Evolutionary conservation across 2,797 vertebrate species (phyloP).

Genomic region (Liasis olivaceus): DNA sequence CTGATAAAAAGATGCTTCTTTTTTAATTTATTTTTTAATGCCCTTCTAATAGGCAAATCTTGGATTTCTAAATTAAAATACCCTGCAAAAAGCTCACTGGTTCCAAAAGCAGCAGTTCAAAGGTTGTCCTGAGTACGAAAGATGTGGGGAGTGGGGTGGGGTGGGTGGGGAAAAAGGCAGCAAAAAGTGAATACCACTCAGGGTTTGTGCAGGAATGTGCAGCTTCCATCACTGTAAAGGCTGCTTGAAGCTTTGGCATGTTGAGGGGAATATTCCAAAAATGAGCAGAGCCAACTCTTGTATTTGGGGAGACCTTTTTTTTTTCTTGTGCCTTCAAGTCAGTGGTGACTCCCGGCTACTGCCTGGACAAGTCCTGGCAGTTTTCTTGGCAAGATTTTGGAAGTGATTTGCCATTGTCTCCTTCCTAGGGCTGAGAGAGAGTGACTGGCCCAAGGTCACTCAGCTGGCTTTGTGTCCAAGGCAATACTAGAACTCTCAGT

Average conservation of each 20-base stretch:
- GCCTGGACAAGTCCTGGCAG: background rate
- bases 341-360: background rate
- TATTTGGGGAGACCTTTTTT: background rate
- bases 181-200: background rate
- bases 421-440: background rate
- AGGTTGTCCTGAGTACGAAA: background rate
- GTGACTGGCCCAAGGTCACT: background rate
- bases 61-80: background rate
- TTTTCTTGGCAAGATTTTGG: too few relatives aligned
- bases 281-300: background rate
- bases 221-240: background rate
- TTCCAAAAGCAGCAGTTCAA: background rate
- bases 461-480: background rate
- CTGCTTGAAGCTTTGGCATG: background rate
- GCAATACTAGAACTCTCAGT: background rate
- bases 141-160: background rate
- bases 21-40: background rate
- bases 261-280: background rate
- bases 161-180: background rate
- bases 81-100: background rate
- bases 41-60: background rate
- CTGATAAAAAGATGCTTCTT: background rate
- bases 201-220: background rate
- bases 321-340: background rate
- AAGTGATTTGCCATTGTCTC: background rate